Evolutionary conservation across 1,140 invertebrate species (phyloP).

Genomic region (Atta texana): DNA sequence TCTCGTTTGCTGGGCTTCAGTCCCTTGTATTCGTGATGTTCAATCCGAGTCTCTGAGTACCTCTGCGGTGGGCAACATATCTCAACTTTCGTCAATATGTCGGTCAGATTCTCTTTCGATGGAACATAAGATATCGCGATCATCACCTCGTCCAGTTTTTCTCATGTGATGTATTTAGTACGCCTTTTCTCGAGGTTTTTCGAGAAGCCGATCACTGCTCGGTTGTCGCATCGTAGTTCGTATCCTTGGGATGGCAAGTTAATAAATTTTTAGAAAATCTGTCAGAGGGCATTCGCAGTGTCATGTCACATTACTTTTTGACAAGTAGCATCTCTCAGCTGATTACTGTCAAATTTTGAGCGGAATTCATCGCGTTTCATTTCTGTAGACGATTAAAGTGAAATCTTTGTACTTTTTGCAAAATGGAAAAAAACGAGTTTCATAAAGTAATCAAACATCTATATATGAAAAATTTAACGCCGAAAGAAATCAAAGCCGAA

Average conservation of each 20-base stretch:
- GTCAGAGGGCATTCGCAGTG: too few species aligned
- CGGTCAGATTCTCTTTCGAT: background rate
- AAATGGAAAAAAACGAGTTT: too few species aligned
- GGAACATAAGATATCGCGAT: background rate
- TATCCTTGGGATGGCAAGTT: background rate
- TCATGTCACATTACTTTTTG: too few species aligned
- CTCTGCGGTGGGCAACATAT: background rate
- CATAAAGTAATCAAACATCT: too few species aligned
- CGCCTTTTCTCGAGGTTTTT: background rate
- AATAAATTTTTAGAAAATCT: too few species aligned
- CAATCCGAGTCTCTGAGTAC: background rate
- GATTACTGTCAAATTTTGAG: too few species aligned
- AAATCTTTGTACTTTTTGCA: too few species aligned
- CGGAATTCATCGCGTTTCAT: too few species aligned
- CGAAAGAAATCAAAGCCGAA: too few species aligned
- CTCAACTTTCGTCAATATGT: background rate
- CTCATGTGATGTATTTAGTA: background rate
- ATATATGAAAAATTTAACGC: too few species aligned
- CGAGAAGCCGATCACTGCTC: background rate
- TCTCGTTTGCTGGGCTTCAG: background rate
- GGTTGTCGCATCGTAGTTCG: background rate
- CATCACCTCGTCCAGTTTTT: background rate
- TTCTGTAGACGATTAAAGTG: too few species aligned
- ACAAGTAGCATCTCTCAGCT: too few species aligned
- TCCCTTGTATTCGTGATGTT: background rate